Percentiles rank a stretch among this genome's conserved stretches.
Evolutionary conservation across 2,113 vertebrate genomes (phyloP).

Genomic region (Notarius lentiginosus): DNA sequence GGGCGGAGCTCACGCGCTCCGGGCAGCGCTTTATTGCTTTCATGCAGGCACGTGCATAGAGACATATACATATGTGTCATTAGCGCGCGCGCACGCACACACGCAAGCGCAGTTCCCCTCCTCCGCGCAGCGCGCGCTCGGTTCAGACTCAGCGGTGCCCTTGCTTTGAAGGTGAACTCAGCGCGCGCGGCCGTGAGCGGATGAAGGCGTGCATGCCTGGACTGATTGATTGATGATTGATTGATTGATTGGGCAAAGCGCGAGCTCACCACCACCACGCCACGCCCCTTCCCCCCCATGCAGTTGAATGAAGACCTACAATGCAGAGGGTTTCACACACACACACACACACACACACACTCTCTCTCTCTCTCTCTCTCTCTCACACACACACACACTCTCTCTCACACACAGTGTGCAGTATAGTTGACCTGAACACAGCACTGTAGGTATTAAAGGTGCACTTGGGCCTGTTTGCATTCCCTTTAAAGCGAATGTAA

Average conservation of each 20-base stretch:
- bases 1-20: slow-evolving; percentile 48
- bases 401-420: too few species aligned
- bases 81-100: not conserved
- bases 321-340: not conserved
- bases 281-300: not conserved
- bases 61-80: slow-evolving; percentile 42
- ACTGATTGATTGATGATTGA: too few species aligned
- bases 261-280: not conserved
- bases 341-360: too few species aligned
- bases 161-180: slow-evolving; percentile 23
- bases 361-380: too few species aligned
- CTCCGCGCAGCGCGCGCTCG: not conserved
- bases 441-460: not conserved
- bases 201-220: not conserved
- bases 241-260: too few species aligned
- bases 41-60: slow-evolving; percentile 13
- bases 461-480: not conserved
- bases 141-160: slow-evolving; percentile 1
- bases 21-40: slow-evolving; percentile 45
- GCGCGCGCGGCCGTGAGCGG: not conserved
- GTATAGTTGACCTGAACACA: not conserved
- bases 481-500: not conserved
- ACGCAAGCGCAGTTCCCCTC: not conserved
- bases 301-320: not conserved
- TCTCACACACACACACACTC: too few species aligned